Evolutionary conservation across 1,140 invertebrate species (phyloP).

Genomic region (Tigriopus japonicus): DNA sequence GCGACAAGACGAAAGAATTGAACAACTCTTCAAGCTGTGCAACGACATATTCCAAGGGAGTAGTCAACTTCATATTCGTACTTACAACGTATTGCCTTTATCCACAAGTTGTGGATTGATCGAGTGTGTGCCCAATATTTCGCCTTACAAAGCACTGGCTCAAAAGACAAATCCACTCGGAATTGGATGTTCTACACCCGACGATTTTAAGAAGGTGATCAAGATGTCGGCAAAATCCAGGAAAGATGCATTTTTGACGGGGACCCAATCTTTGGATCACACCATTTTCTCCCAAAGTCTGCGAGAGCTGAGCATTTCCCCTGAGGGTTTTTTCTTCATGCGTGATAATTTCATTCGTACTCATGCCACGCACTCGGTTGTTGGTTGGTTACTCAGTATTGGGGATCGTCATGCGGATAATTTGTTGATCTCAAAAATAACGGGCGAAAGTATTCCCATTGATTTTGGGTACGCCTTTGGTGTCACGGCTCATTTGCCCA

Average conservation of each 20-base stretch:
- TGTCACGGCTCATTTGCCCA: not conserved
- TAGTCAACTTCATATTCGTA: not conserved
- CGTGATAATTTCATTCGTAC: not conserved
- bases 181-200: not conserved
- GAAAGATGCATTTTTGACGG: not conserved
- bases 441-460: not conserved
- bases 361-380: not conserved
- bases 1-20: not conserved
- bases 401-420: not conserved
- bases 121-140: not conserved
- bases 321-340: not conserved
- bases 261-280: no score
- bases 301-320: not conserved
- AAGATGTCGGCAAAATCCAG: not conserved
- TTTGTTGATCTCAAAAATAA: not conserved
- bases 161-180: not conserved
- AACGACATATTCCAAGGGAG: not conserved
- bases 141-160: not conserved
- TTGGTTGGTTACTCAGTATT: not conserved
- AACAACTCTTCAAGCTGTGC: not conserved
- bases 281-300: no score
- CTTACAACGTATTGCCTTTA: not conserved
- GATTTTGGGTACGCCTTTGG: not conserved
- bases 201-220: not conserved
- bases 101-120: not conserved